Base-by-base conservation (phyloP, 2,797 vertebrate genomes). In the Hipposideros larvatus region DNA sequence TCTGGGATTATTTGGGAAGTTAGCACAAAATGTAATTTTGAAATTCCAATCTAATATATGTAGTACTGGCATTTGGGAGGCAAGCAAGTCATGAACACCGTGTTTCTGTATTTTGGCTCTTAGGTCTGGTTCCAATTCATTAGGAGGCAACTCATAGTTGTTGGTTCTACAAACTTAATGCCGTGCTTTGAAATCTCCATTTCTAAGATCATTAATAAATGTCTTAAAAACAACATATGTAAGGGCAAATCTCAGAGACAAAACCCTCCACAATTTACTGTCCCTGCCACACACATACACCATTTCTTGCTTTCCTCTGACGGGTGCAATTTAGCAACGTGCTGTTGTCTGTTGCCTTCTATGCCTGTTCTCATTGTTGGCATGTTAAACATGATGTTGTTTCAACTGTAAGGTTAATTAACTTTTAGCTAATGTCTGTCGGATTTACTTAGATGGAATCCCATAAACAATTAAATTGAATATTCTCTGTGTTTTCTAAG, bases 61-160 rank as follows among this genome's bases (percentile, higher is more conserved):
- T 37, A 85, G 0, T 53, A 37, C 3, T 90, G 31, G 28, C 37
- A 84, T 61, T 48, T 90, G 43, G 18, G 18, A 41, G 48, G 41
- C 68, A 66, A 21, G 9, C 55, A 92, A 84, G 37, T 87, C 65
- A 79, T 51, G 37, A 94, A 87, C 79, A 18, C 5, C 53, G 11
- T 61, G 22, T 73, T 95, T 87, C 46, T 88, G 61, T 75, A 28
- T 65, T 95, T 53, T 89, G 46, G 34, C 63, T 78, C 57, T 37
- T 22, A 71, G 24, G 4, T 70, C 53, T 83, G 37, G 21, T 63
- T 96, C 51, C 66, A 71, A 87, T 48, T 96, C 11, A 59, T 78
- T 82, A 79, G 80, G 28, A 93, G 46, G 26, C 21, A 87, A 82
- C 73, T 92, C 19, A 59, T 53, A 68, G 16, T 46, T 82, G 68